Conservation (phyloP, 1,140 invertebrate genomes). For the Drosophila auraria region DNA sequence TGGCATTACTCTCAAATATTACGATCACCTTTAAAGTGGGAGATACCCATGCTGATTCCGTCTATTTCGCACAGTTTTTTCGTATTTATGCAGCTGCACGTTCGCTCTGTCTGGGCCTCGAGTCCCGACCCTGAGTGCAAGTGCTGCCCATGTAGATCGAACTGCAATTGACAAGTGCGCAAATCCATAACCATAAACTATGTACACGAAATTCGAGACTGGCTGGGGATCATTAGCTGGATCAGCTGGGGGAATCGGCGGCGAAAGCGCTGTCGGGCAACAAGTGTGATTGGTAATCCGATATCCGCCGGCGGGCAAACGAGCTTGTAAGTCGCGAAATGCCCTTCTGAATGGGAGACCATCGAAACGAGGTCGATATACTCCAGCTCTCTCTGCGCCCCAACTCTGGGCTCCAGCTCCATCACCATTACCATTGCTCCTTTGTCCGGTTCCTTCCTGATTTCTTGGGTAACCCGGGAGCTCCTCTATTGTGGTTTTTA, state of each 20-base stretch:
- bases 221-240: constrained; percentile 11
- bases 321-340: constrained; percentile 44
- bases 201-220: constrained; percentile 69
- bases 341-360: constrained; percentile 46
- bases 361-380: constrained; percentile 75
- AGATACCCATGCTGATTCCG: constrained; percentile 31
- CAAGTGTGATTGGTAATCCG: constrained; percentile 64
- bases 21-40: constrained; percentile 35
- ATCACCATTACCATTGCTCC: constrained; percentile 5
- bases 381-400: constrained; percentile 29
- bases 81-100: constrained; percentile 82
- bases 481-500: constrained; percentile 72
- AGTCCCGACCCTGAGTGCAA: constrained; percentile 32
- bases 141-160: constrained; percentile 48
- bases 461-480: constrained; percentile 68
- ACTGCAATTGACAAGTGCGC: constrained; percentile 79
- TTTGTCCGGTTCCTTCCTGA: constrained; percentile 57
- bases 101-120: constrained; percentile 53
- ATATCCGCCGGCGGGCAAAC: constrained; percentile 26
- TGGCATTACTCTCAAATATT: constrained; percentile 1
- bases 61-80: constrained; percentile 23
- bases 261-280: constrained; percentile 36
- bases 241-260: neutral
- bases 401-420: neutral
- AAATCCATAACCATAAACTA: constrained; percentile 75